A percentile compares a stretch with the other conserved stretches of the same genome.
Evolutionary conservation across 2,888 invertebrate species (phyloP).

Genomic region (Thereva unica): DNA sequence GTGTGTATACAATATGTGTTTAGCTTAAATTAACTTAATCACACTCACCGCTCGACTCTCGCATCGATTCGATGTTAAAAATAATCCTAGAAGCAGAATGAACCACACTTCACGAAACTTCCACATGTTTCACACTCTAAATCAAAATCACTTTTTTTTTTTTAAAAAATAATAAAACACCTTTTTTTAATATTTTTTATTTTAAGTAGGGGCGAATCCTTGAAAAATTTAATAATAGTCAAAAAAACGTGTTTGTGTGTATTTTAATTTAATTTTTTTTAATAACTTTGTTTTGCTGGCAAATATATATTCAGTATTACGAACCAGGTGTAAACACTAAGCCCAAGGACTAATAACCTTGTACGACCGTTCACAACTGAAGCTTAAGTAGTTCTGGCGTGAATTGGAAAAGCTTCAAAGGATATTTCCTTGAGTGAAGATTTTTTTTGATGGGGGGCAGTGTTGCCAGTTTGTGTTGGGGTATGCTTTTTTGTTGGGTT

Average conservation of each 20-base stretch:
- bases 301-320: constrained; percentile 1
- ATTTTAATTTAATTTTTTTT: too few relatives aligned
- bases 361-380: constrained; percentile 17
- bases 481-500: too few relatives aligned
- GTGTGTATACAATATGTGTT: background rate
- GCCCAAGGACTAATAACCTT: background rate
- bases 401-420: constrained; percentile 15
- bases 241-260: too few relatives aligned
- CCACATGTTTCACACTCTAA: constrained; percentile 27
- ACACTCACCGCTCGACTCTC: constrained; percentile 31
- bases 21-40: constrained; percentile 9
- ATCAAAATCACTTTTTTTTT: background rate
- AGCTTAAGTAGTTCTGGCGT: constrained; percentile 23
- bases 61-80: constrained; percentile 18
- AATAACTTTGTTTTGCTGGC: too few relatives aligned
- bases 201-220: constrained; percentile 11
- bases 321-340: constrained; percentile 9
- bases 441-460: too few relatives aligned
- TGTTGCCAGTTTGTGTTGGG: too few relatives aligned
- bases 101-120: constrained; percentile 24
- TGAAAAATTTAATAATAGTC: background rate
- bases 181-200: background rate
- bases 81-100: constrained; percentile 22
- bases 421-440: background rate
- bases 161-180: constrained; percentile 6